phyloP scores from a whole-genome alignment of 2,113 vertebrate genomes.

The Lucifuga dentata region DNA sequence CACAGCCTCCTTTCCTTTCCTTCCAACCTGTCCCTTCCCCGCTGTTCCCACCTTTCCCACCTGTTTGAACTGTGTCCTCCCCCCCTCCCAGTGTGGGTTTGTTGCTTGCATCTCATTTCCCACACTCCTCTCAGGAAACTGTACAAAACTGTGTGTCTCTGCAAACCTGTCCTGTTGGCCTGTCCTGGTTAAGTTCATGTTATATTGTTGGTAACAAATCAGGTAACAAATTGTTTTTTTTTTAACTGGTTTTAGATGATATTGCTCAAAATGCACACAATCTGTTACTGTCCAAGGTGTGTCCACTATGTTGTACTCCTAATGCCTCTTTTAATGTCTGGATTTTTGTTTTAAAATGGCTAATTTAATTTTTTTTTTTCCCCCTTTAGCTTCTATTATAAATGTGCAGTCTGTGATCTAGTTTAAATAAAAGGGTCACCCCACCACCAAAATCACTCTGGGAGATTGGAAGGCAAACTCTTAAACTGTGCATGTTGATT shows the following conservation, averaged over 20 bases:
- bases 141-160: slow-evolving; percentile 68
- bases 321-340: no score
- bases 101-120: slow-evolving; percentile 84
- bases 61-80: slow-evolving; percentile 76
- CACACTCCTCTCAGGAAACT: slow-evolving; percentile 69
- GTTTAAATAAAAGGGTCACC: no score
- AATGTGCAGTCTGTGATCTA: no score
- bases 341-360: no score
- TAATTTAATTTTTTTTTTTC: no score
- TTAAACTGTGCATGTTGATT: not conserved
- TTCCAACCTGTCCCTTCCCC: slow-evolving; percentile 8
- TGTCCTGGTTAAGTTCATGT: slow-evolving; percentile 79
- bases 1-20: slow-evolving; percentile 4
- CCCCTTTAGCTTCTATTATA: no score
- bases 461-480: no score
- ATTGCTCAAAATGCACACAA: slow-evolving; percentile 7
- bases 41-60: slow-evolving; percentile 52
- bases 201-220: slow-evolving; percentile 56
- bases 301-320: no score
- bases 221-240: slow-evolving; percentile 9
- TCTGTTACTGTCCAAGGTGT: no score
- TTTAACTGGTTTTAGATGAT: not conserved
- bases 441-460: no score
- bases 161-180: slow-evolving; percentile 78
- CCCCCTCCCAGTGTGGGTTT: slow-evolving; percentile 78